Evolutionary conservation across 2,113 vertebrate genomes (phyloP), one percentile per base, ranked within the genome.

Genomic region (Sturnus vulgaris): DNA sequence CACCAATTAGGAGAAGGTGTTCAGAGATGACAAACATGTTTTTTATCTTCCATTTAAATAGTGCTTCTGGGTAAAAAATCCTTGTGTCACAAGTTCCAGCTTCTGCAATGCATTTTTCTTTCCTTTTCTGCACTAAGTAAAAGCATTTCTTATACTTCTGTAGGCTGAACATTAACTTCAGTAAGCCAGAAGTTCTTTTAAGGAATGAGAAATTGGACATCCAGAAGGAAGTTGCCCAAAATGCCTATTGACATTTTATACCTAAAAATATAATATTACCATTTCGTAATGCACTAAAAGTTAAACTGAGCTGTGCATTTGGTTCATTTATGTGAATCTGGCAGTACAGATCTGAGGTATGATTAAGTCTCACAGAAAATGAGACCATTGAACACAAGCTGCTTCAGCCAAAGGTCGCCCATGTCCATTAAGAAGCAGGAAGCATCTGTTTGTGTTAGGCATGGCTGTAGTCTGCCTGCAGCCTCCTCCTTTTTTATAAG

Each of bases 351-450:
- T 76, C 86, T 88, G 71, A 80, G 81, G 70, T 92, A 95, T 96
- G 87, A 95, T 90, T 93, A 91, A 92, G 80, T 77, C 85, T 76
- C 9, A 75, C 46, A 78, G 88, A 96, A 96, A 94, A 95, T 90
- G 80, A 63, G 60, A 63, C 88, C 90, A 82, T 68, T 84, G 91
- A 95, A 92, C 63, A 65, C 56, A 55, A 94, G 50, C 88, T 92
- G 69, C 93, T 95, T 88, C 85, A 96, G 85, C 90, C 77, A 90
- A 92, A 92, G 90, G 92, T 96, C 23, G 6, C 55, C 79, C 4
- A 4, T 91, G 86, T 95, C 95, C 90, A 91, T 95, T 94, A 94
- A 92, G 93, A 95, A 95, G 80, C 76, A 95, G 90, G 95, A 97
- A 94, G 90, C 92, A 93, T 96, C 85, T 94, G 93, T 92, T 95